Conservation (phyloP, 1,140 invertebrate genomes). For the Xylocopa sonorina region DNA sequence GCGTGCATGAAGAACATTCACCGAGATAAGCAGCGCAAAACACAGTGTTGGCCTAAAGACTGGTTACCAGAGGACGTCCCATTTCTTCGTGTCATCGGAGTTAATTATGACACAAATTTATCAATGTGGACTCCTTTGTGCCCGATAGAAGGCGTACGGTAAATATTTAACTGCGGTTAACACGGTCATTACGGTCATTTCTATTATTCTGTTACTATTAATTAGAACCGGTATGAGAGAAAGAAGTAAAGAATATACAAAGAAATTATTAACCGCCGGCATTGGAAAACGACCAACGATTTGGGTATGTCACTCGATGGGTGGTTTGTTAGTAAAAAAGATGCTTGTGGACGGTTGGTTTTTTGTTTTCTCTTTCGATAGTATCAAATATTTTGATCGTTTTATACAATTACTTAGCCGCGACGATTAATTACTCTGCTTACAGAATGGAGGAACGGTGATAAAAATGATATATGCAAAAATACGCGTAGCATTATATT, state of each 20-base stretch:
- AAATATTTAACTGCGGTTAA: conserved; percentile 49
- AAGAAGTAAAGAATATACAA: conserved; percentile 85
- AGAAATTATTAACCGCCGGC: conserved; percentile 85
- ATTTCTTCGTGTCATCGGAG: conserved; percentile 84
- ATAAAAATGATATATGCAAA: conserved; percentile 82
- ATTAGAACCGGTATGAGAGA: conserved; percentile 81
- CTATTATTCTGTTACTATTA: background rate
- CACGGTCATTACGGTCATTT: too few relatives aligned
- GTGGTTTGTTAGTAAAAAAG: conserved; percentile 91
- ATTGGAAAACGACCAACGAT: conserved; percentile 88
- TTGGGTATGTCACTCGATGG: conserved; percentile 94
- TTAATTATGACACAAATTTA: conserved; percentile 87
- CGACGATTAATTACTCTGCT: background rate
- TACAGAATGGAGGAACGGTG: conserved; percentile 81
- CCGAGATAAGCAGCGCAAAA: conserved; percentile 77
- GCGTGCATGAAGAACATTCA: conserved; percentile 73
- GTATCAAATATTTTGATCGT: background rate
- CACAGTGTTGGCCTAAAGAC: conserved; percentile 90
- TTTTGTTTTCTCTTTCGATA: conserved; percentile 26
- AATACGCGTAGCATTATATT: conserved; percentile 89
- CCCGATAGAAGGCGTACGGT: conserved; percentile 83
- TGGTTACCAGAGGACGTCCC: conserved; percentile 89
- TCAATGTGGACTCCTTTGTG: conserved; percentile 85
- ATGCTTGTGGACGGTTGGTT: conserved; percentile 84
- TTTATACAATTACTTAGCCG: background rate